Conservation (phyloP, 2,888 invertebrate species). For the Sphaeridia pumilis region DNA sequence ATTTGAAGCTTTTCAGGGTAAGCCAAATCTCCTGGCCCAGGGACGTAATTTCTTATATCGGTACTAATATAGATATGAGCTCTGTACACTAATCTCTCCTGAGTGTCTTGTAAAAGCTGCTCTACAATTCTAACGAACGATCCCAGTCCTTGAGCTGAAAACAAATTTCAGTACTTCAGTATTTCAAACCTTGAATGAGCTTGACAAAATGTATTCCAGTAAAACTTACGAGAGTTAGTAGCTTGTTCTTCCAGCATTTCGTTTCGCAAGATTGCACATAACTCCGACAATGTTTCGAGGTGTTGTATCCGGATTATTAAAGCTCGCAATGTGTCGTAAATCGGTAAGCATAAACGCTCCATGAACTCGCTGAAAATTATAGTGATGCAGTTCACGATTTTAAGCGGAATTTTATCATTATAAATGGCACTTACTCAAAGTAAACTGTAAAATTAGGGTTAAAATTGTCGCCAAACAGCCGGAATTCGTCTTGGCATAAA, state of each 20-base stretch:
- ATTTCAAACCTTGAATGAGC: too few species aligned
- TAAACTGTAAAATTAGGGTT: conserved; percentile 39
- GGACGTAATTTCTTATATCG: conserved; percentile 76
- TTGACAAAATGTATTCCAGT: too few species aligned
- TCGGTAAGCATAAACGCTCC: conserved; percentile 67
- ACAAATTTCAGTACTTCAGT: too few species aligned
- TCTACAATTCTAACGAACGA: conserved; percentile 66
- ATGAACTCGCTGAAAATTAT: conserved; percentile 49
- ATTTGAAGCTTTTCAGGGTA: conserved; percentile 95
- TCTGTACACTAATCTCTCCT: conserved; percentile 89
- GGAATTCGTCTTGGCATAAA: conserved; percentile 87
- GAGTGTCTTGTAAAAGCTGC: conserved; percentile 83
- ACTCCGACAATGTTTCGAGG: conserved; percentile 90
- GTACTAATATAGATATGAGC: conserved; percentile 85
- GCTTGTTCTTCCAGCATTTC: conserved; percentile 89
- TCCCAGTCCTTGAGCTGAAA: conserved; percentile 51
- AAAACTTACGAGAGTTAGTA: conserved; percentile 58
- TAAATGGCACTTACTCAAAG: conserved; percentile 29
- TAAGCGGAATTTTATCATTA: not conserved
- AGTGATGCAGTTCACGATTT: not conserved
- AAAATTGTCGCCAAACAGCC: conserved; percentile 85
- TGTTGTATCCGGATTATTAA: conserved; percentile 93
- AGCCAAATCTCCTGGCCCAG: conserved; percentile 89
- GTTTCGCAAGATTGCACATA: conserved; percentile 80
- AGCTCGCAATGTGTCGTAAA: conserved; percentile 87